Evolutionary conservation across 1,140 invertebrate genomes (phyloP).

Genomic region (Cotesia typhae): DNA sequence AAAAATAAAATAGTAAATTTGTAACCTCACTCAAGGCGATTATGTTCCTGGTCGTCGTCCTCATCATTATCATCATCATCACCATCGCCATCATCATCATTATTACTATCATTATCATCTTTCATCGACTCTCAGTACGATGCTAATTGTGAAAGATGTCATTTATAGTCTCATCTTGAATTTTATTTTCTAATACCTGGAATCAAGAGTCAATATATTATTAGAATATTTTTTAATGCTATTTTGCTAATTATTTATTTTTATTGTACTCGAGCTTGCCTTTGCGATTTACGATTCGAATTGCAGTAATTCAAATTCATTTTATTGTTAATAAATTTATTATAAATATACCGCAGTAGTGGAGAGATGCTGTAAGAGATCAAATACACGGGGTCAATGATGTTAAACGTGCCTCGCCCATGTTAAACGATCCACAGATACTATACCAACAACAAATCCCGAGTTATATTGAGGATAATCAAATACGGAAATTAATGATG

Average conservation of each 20-base stretch:
- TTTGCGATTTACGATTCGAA: neutral
- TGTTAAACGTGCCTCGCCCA: constrained; percentile 21
- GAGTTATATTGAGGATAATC: neutral
- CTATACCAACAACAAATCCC: constrained; percentile 21
- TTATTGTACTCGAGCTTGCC: neutral
- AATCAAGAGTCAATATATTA: no score
- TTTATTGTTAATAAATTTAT: neutral
- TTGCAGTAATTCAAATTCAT: no score
- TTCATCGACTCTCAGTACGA: constrained; percentile 20
- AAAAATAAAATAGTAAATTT: constrained; percentile 23
- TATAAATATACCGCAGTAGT: neutral
- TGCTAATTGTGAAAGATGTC: constrained; percentile 14
- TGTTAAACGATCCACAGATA: neutral
- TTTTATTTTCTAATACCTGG: neutral
- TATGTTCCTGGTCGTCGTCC: constrained; percentile 42
- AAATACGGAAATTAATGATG: constrained; percentile 32
- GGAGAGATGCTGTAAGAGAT: neutral
- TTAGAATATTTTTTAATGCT: no score
- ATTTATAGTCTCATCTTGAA: neutral
- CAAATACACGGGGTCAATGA: constrained; percentile 19
- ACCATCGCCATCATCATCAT: constrained; percentile 37
- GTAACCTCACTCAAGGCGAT: constrained; percentile 30
- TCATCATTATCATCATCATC: constrained; percentile 38
- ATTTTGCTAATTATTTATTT: no score
- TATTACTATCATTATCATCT: constrained; percentile 41